phyloP scores from a whole-genome alignment of 2,888 invertebrate species.

The Auanema sp. region DNA sequence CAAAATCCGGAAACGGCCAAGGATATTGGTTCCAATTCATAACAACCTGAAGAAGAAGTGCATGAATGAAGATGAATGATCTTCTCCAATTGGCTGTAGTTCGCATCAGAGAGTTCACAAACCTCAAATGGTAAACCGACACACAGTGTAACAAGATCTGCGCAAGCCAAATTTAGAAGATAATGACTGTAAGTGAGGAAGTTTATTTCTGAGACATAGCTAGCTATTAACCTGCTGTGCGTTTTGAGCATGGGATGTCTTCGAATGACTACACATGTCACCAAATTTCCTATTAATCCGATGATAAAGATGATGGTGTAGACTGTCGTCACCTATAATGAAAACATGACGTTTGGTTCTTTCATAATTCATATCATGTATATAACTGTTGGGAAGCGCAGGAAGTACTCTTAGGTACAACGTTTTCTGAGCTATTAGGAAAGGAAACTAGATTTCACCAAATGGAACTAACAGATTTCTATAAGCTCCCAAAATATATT shows the following conservation, averaged over 20 bases:
- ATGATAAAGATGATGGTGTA: slow-evolving; percentile 40
- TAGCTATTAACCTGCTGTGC: slow-evolving; percentile 31
- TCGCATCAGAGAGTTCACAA: not conserved
- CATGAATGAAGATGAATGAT: no score
- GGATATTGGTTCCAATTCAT: slow-evolving; percentile 53
- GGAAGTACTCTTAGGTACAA: no score
- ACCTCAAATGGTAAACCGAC: slow-evolving; percentile 51
- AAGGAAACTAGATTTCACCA: no score
- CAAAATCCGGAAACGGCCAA: slow-evolving; percentile 51
- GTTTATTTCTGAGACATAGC: no score
- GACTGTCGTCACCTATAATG: slow-evolving; percentile 34
- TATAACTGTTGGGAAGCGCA: no score
- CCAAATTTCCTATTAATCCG: slow-evolving; percentile 45
- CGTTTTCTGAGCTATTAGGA: no score
- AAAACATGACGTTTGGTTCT: no score
- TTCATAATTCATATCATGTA: no score
- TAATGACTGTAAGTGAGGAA: slow-evolving; percentile 41
- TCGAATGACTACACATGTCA: slow-evolving; percentile 45
- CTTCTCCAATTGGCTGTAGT: no score
- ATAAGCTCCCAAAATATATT: no score
- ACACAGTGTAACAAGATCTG: slow-evolving; percentile 46
- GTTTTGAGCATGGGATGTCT: slow-evolving; percentile 48
- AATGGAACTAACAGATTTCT: no score
- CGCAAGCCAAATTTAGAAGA: slow-evolving; percentile 44
- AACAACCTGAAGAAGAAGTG: slow-evolving; percentile 10